These are phyloP conservation scores for Cotesia congregata DNA, from an alignment of 2,888 invertebrate genomes.

Conservation along the genomic window DNA sequence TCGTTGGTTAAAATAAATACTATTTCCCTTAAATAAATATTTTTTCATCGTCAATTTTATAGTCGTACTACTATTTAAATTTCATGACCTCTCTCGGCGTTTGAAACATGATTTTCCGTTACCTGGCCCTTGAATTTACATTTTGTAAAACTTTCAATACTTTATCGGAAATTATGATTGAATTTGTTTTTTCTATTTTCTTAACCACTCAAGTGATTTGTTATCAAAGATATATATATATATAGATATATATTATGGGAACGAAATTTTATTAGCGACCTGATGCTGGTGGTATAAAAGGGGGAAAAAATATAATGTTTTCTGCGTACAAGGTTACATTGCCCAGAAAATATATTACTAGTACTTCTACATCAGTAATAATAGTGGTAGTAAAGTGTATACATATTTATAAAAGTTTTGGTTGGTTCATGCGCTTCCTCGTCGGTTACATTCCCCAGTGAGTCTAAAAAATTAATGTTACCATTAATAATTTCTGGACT, in stretches of 20 bases:
- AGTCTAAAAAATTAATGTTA: constrained; percentile 33
- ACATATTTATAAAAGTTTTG: constrained; percentile 24
- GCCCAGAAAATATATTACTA: background rate
- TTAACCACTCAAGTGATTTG: background rate
- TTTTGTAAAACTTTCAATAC: background rate
- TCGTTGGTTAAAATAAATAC: too few relatives aligned
- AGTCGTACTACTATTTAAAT: too few relatives aligned
- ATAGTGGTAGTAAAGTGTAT: background rate
- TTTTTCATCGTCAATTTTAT: too few relatives aligned
- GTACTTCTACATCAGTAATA: background rate
- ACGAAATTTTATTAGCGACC: background rate
- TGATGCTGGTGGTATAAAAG: background rate
- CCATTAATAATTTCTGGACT: constrained; percentile 33
- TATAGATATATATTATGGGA: too few relatives aligned
- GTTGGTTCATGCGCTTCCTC: constrained; percentile 21
- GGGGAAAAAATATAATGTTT: background rate
- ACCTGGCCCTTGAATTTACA: too few relatives aligned
- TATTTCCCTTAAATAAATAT: too few relatives aligned
- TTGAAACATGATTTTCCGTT: too few relatives aligned
- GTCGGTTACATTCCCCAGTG: constrained; percentile 25
- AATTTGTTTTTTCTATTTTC: background rate
- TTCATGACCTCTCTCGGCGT: too few relatives aligned
- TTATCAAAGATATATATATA: background rate
- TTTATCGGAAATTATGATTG: background rate
- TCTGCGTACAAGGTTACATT: background rate